These are phyloP conservation scores for Megamerina dolium DNA, from an alignment of 2,888 invertebrate species.

Conservation along the genomic window DNA sequence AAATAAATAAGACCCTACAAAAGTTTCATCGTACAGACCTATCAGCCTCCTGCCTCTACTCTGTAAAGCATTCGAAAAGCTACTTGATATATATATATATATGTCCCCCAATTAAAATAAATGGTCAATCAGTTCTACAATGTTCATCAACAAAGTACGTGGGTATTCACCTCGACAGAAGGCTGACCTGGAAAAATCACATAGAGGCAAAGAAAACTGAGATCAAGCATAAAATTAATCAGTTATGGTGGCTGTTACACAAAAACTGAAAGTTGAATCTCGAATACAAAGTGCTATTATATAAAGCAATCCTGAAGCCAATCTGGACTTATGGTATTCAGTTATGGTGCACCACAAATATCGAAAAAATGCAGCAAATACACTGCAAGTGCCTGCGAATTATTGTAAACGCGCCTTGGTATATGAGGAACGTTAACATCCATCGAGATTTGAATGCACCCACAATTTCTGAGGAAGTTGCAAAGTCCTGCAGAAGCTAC, in stretches of 20 bases:
- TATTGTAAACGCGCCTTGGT: slow-evolving; percentile 5
- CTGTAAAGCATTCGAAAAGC: too few relatives aligned
- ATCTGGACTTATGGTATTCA: slow-evolving; percentile 6
- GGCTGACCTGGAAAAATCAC: neutral
- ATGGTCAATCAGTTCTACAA: neutral
- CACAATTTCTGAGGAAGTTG: neutral
- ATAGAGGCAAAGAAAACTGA: neutral
- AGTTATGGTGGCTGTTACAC: neutral
- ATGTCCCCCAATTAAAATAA: neutral
- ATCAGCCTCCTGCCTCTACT: too few relatives aligned
- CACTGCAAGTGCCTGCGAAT: slow-evolving; percentile 2
- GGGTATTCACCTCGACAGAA: neutral
- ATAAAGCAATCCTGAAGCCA: slow-evolving; percentile 5
- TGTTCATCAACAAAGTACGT: neutral
- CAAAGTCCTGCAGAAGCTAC: neutral
- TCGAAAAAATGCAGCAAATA: neutral
- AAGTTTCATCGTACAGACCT: too few relatives aligned
- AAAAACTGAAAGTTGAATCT: neutral
- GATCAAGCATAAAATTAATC: neutral
- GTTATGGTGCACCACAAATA: slow-evolving; percentile 5
- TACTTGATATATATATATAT: too few relatives aligned
- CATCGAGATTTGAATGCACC: neutral
- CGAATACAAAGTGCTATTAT: neutral
- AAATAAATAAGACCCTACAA: too few relatives aligned
- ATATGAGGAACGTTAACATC: neutral